A percentile compares a stretch with the other conserved stretches of the same genome.
phyloP scores from a whole-genome alignment of 2,888 invertebrate species.

The Subacronicta megacephala region DNA sequence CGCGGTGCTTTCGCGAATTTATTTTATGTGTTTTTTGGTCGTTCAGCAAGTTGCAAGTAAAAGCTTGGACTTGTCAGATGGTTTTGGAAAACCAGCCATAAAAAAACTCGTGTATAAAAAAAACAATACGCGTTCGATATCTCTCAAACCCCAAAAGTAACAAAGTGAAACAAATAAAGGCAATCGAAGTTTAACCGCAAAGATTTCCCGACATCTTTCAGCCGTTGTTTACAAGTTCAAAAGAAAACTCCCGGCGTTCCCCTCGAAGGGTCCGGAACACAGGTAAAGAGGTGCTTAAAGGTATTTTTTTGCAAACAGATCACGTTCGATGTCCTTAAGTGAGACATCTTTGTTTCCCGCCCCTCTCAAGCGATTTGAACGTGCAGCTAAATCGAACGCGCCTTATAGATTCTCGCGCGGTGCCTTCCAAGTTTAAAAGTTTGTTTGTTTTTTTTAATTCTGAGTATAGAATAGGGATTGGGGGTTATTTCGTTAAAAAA shows the following conservation, averaged over 20 bases:
- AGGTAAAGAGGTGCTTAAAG: conserved; percentile 82
- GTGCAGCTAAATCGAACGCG: conserved; percentile 73
- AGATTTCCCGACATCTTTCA: conserved; percentile 80
- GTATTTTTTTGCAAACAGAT: conserved; percentile 87
- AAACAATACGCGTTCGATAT: conserved; percentile 60
- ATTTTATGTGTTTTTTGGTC: conserved; percentile 22
- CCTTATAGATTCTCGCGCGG: conserved; percentile 75
- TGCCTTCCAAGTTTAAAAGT: conserved; percentile 40
- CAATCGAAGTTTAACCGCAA: conserved; percentile 78
- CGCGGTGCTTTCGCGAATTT: conserved; percentile 38
- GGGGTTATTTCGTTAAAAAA: conserved; percentile 13
- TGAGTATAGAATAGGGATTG: neutral
- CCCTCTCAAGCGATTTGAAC: conserved; percentile 77
- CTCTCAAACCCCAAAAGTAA: conserved; percentile 59
- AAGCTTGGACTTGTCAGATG: conserved; percentile 21
- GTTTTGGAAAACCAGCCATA: conserved; percentile 30
- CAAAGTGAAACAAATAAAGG: conserved; percentile 71
- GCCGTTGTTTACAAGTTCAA: conserved; percentile 83
- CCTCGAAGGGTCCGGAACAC: conserved; percentile 63
- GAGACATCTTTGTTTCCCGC: conserved; percentile 83
- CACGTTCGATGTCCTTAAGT: conserved; percentile 87
- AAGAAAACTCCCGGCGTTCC: conserved; percentile 70
- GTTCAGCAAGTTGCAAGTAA: conserved; percentile 15
- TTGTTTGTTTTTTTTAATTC: conserved; percentile 20
- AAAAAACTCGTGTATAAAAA: conserved; percentile 8